Evolutionary conservation across 2,113 vertebrate species (phyloP), one percentile per base, ranked within the genome.

Genomic region (Cacatua alba): DNA sequence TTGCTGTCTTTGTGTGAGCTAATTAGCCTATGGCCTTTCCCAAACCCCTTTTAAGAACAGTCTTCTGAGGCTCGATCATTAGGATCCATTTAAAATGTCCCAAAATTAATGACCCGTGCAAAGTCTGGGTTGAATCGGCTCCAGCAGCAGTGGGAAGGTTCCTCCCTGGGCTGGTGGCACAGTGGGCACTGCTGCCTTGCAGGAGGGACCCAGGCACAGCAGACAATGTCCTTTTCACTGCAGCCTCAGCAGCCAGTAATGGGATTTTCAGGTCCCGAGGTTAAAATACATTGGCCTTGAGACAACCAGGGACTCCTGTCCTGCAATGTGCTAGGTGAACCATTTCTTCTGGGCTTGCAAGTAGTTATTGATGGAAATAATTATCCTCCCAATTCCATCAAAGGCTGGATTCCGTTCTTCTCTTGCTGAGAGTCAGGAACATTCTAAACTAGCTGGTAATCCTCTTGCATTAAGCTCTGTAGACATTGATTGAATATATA

Each of bases 321-420:
- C 88, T 87, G 77, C 67, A 59, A 35, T 1, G 2, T 4, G 0
- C 88, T 33, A 55, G 57, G 33, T 35, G 77, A 86, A 53, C 52
- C 33, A 11, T 95, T 93, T 91, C 92, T 92, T 89, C 83, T 93
- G 90, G 63, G 86, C 59, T 89, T 86, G 70, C 60, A 88, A 87
- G 88, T 80, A 88, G 84, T 93, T 96, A 97, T 96, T 95, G 95
- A 97, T 97, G 88, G 86, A 92, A 95, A 97, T 97, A 96, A 97
- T 96, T 96, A 95, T 96, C 96, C 55, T 97, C 92, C 92, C 95
- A 85, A 97, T 97, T 89, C 92, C 88, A 96, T 96, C 96, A 96
- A 94, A 96, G 94, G 55, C 77, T 96, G 93, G 93, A 35, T 94
- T 96, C 95, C 96, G 74, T 55, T 92, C 70, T 88, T 52, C 59